Conservation (phyloP, 2,113 vertebrate genomes). For the Mirza zaza region DNA sequence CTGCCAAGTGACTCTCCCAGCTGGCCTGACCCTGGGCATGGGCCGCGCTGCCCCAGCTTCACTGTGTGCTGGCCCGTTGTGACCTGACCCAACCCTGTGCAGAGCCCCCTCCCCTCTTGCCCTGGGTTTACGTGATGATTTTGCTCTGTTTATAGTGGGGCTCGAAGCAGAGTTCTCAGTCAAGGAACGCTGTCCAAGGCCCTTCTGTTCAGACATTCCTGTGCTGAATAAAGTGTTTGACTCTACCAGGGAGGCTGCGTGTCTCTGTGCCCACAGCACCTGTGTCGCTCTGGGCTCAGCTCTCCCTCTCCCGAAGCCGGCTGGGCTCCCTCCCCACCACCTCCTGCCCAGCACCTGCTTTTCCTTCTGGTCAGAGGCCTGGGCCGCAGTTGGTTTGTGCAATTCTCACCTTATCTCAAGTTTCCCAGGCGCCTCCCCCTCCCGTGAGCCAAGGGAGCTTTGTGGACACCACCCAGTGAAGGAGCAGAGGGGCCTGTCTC, state of each 20-base stretch:
- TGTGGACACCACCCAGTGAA: not conserved
- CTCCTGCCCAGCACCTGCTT: not conserved
- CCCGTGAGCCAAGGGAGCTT: not conserved
- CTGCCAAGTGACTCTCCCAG: not conserved
- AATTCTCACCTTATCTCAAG: slow-evolving; percentile 61
- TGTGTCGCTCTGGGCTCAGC: not conserved
- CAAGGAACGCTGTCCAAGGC: not conserved
- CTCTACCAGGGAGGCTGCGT: not conserved
- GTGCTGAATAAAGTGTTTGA: slow-evolving; percentile 75
- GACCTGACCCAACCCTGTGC: not conserved
- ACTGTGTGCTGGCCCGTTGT: not conserved
- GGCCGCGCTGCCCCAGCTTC: not conserved
- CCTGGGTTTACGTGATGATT: not conserved
- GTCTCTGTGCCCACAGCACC: not conserved
- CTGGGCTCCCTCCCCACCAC: not conserved
- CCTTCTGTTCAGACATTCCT: slow-evolving; percentile 39
- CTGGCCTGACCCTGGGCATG: not conserved
- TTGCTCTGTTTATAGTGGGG: slow-evolving; percentile 19
- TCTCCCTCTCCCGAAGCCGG: not conserved
- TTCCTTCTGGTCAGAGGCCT: slow-evolving; percentile 41
- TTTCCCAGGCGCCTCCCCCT: not conserved
- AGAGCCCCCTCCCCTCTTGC: not conserved
- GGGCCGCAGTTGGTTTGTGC: slow-evolving; percentile 9
- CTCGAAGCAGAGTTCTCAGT: not conserved
- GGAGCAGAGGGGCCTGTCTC: not conserved